Base-by-base conservation (phyloP, 2,113 vertebrate genomes). In the Cinclus mexicanus region DNA sequence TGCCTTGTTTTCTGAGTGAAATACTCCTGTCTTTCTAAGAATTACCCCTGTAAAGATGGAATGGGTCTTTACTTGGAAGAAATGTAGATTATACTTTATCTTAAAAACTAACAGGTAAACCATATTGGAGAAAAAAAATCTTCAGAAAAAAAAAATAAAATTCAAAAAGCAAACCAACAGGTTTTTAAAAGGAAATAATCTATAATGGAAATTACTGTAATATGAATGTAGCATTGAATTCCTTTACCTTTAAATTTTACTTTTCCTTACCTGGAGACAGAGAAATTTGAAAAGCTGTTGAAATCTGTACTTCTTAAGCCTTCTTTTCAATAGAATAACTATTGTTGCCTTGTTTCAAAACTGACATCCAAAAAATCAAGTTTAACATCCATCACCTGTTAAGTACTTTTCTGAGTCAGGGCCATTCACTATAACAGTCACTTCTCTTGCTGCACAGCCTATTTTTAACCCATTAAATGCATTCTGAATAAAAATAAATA, bases 221-320 rank as follows among this genome's bases (percentile, higher is more conserved):
- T 65, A 65, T 3, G 2, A 90, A 93, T 50, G 15, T 25, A 86
- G 26, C 41, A 65, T 9, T 64, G 78, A 78, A 83, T 87, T 74
- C 57, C 77, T 92, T 79, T 90, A 69, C 63, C 78, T 95, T 90
- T 91, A 92, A 87, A 93, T 93, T 81, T 83, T 78, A 91, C 80
- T 90, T 91, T 94, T 86, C 37, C 47, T 89, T 94, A 76, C 63
- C 52, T 72, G 50, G 53, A 81, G 24, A 67, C 83, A 83, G n/a
- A 70, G 84, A 44, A 52, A 78, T 83, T 87, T 89, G 55, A 95
- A 97, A 94, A 83, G 56, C 87, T 90, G 92, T 83, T 87, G 91
- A 96, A 94, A 95, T 93, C 53, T 50, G n/a, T 85, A 90, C 87
- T 97, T 96, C 94, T 96, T 93, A 95, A 92, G 76, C 79, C n/a